Evolutionary conservation across 2,113 vertebrate species (phyloP), one percentile per base, ranked within the genome.

Genomic region (Tachysurus fulvidraco): DNA sequence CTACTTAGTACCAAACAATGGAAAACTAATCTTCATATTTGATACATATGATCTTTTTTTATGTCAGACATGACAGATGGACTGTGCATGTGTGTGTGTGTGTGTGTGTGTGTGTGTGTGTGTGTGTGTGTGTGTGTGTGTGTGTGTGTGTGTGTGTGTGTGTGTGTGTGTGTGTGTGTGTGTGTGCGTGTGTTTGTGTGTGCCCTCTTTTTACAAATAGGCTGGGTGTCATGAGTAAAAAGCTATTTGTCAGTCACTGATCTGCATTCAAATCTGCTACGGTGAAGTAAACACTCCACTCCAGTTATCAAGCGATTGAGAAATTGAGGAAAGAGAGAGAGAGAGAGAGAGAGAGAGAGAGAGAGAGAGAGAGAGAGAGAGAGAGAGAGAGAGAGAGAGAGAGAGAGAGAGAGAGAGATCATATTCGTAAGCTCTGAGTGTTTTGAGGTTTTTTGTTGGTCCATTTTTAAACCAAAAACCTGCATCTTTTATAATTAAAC

Each of bases 181-280:
- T 57, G 5, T 55, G 25, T n/a, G 13, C 73, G 25, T 67, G 71
- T 28, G 41, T 83, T 59, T 67, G 11, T 55, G 25, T n/a, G 13
- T 83, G 25, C 77, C 60, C 55, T 78, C 14, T 10, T 78, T 78
- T 78, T 55, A 86, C 65, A 85, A 67, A 30, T 67, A 86, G 30
- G 11, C 11, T 50, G 57, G 36, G n/a, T 14, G 25, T 76, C 67
- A 59, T 81, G 76, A 86, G 50, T 50, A 23, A 83, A 86, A 84
- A 86, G 65, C 76, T 83, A 64, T 83, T 83, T 88, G 81, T 83
- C 74, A 86, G 76, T 28, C 7, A 19, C 81, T 86, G 85, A 86
- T 89, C 85, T 86, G 85, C 55, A 86, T 84, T 89, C 30, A 80
- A n/a, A 52, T 77, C 46, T 76, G 54, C 16, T 50, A 57, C 65